Evolutionary conservation across 35 echinoderm and acorn worm genomes (phyloP).

Genomic region (Acanthaster planci): DNA sequence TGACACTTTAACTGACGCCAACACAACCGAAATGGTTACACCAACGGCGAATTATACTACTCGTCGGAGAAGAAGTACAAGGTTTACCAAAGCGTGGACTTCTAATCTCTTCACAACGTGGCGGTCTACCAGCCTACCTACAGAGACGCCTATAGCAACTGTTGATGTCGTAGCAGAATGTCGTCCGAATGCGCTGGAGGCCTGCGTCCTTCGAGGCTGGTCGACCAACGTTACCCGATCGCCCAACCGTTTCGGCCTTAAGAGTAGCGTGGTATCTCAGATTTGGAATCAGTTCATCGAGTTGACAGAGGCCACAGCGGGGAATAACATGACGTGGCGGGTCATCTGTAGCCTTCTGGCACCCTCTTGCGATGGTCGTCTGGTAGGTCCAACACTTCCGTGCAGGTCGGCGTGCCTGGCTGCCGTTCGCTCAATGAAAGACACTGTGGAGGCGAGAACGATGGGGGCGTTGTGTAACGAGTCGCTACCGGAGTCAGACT

Average conservation of each 20-base stretch:
- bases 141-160: background rate
- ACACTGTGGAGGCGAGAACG: background rate
- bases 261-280: too few relatives aligned
- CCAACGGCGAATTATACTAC: background rate
- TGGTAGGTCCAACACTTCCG: background rate
- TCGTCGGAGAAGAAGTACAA: background rate
- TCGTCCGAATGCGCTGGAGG: background rate
- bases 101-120: background rate
- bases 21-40: background rate
- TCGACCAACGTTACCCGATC: background rate
- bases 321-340: background rate
- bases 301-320: background rate
- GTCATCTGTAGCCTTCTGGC: constrained; percentile 2
- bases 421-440: background rate
- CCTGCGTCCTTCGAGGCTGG: background rate
- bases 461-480: background rate
- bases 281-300: background rate
- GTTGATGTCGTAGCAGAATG: background rate
- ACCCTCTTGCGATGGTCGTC: constrained; percentile 6
- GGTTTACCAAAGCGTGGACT: background rate
- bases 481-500: constrained; percentile 9
- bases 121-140: background rate
- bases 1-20: background rate
- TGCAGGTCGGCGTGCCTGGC: background rate
- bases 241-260: background rate